Percentiles rank a stretch among this genome's conserved stretches.
Conservation (phyloP, 1,140 invertebrate genomes). For the Aphelinus atriplicis region DNA sequence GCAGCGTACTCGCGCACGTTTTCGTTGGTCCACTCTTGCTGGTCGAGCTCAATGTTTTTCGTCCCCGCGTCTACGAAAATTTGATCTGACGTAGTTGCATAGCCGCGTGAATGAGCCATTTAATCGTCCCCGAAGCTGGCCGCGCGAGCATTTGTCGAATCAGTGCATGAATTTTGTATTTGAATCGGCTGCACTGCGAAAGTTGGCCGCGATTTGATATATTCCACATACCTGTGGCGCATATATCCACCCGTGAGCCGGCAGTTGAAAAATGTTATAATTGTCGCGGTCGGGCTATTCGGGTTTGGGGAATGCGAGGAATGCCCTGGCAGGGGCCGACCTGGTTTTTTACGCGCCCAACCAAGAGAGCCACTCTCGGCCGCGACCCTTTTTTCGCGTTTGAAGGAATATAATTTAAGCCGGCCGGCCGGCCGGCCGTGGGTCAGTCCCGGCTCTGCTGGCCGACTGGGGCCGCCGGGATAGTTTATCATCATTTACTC, state of each 20-base stretch:
- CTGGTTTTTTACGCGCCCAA: slow-evolving; percentile 19
- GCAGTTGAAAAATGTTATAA: slow-evolving; percentile 32
- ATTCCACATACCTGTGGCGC: slow-evolving; percentile 1
- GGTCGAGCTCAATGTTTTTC: too few species aligned
- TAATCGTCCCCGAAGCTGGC: too few species aligned
- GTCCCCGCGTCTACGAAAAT: too few species aligned
- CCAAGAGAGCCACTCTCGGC: neutral
- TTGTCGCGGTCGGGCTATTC: neutral
- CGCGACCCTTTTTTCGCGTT: slow-evolving; percentile 43
- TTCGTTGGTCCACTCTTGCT: too few species aligned
- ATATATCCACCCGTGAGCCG: neutral
- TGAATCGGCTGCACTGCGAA: too few species aligned
- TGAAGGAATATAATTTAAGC: slow-evolving; percentile 56
- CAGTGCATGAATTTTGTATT: too few species aligned
- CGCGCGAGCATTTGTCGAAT: too few species aligned
- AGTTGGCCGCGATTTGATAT: neutral
- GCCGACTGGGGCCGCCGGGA: slow-evolving; percentile 52
- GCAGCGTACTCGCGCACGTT: too few species aligned
- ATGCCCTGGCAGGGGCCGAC: neutral
- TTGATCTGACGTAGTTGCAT: too few species aligned
- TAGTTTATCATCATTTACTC: slow-evolving; percentile 64
- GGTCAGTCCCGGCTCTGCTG: slow-evolving; percentile 50
- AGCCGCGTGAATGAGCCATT: too few species aligned
- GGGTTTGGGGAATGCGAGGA: slow-evolving; percentile 31
- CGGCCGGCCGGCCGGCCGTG: slow-evolving; percentile 50